Percentiles rank a stretch among this genome's conserved stretches.
These are phyloP conservation scores for Meloidogyne exigua DNA, from an alignment of 1,140 invertebrate genomes.

Conservation along the genomic window DNA sequence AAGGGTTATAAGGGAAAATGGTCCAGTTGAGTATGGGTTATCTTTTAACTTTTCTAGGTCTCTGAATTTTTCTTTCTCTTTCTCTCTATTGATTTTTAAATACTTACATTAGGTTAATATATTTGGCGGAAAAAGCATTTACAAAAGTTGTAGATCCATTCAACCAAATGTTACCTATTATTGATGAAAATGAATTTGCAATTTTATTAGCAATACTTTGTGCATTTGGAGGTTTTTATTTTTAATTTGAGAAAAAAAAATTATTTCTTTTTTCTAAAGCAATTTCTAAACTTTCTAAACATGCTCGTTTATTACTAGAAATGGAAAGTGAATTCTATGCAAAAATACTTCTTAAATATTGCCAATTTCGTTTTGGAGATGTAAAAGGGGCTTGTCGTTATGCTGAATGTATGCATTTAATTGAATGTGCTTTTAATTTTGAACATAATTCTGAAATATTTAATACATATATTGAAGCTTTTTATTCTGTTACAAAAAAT, in stretches of 20 bases:
- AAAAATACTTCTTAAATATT: background rate
- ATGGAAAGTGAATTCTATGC: background rate
- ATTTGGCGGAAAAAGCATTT: background rate
- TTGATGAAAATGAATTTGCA: background rate
- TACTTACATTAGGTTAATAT: background rate
- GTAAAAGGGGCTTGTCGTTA: background rate
- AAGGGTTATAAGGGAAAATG: too few relatives aligned
- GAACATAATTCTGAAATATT: background rate
- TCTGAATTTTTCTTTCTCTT: too few relatives aligned
- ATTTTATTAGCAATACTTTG: background rate
- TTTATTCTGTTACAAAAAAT: background rate
- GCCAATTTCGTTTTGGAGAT: background rate
- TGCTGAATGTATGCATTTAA: background rate
- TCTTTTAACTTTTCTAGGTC: too few relatives aligned
- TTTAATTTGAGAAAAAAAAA: background rate
- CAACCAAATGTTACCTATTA: background rate
- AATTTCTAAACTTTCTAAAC: background rate
- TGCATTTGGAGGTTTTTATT: background rate
- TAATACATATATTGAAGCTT: background rate
- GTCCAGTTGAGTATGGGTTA: too few relatives aligned
- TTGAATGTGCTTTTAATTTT: background rate
- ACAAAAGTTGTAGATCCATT: background rate
- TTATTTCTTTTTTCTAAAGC: background rate
- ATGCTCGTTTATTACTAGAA: background rate
- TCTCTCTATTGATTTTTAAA: too few relatives aligned